Evolutionary conservation across 2,888 invertebrate species (phyloP).

Genomic region (Hydropsyche betteni): DNA sequence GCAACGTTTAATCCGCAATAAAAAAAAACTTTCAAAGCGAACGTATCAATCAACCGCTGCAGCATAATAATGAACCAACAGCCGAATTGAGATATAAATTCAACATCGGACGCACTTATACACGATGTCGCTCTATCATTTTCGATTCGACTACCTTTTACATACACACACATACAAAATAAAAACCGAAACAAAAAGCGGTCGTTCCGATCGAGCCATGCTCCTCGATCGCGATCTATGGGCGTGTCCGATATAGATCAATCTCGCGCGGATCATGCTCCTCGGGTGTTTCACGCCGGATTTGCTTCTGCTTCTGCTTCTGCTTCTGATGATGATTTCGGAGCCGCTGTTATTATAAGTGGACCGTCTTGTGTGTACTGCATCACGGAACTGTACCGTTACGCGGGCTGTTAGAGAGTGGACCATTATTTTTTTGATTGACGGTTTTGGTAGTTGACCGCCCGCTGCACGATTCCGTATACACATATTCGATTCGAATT

Average conservation of each 20-base stretch:
- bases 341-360: conserved; percentile 11
- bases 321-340: conserved; percentile 1
- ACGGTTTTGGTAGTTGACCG: conserved; percentile 33
- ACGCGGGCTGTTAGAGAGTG: conserved; percentile 9
- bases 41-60: too few relatives aligned
- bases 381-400: conserved; percentile 40
- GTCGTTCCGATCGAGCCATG: background rate
- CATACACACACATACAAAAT: too few relatives aligned
- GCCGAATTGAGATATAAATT: too few relatives aligned
- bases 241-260: conserved; percentile 19
- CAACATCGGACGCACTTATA: too few relatives aligned
- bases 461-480: conserved; percentile 14
- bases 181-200: background rate
- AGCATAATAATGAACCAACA: too few relatives aligned
- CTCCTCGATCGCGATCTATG: conserved; percentile 8
- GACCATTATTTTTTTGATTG: conserved; percentile 37
- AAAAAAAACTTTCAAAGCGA: too few relatives aligned
- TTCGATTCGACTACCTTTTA: too few relatives aligned
- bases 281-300: conserved; percentile 9
- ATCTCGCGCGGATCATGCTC: background rate
- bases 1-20: too few relatives aligned
- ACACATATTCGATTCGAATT: conserved; percentile 8
- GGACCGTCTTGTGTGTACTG: background rate
- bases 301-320: conserved; percentile 3
- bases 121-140: too few relatives aligned